Conservation (phyloP, 2,113 vertebrate species). For the Chauna torquata region DNA sequence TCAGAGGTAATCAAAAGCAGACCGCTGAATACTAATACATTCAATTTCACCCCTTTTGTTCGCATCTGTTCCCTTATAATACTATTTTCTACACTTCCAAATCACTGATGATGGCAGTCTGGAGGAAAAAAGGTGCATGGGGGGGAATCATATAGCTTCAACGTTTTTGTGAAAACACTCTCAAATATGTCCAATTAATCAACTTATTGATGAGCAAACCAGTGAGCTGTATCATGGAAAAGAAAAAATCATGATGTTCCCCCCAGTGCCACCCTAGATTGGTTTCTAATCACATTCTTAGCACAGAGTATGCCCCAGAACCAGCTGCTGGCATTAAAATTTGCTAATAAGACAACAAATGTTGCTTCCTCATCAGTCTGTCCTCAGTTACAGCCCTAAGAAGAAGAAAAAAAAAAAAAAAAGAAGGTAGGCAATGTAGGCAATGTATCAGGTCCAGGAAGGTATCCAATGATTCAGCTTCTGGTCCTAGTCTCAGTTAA, state of each 20-base stretch:
- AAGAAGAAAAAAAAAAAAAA: background rate
- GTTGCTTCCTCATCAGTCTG: background rate
- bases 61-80: constrained; percentile 88
- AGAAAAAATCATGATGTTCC: background rate
- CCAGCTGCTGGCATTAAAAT: background rate
- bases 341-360: background rate
- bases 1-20: constrained; percentile 96
- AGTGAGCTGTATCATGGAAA: background rate
- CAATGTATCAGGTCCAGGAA: background rate
- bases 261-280: background rate
- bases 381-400: background rate
- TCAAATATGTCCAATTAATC: constrained; percentile 52
- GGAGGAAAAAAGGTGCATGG: fast-evolving
- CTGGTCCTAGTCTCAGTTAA: background rate
- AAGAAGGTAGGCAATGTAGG: background rate
- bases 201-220: constrained; percentile 34
- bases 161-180: constrained; percentile 17
- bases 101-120: constrained; percentile 63
- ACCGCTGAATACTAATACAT: constrained; percentile 90
- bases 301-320: background rate
- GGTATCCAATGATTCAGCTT: background rate
- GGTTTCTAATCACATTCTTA: background rate
- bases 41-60: constrained; percentile 96
- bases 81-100: constrained; percentile 86
- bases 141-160: background rate